Base-by-base conservation (phyloP, 1,140 invertebrate species). In the Ceratina australensis region DNA sequence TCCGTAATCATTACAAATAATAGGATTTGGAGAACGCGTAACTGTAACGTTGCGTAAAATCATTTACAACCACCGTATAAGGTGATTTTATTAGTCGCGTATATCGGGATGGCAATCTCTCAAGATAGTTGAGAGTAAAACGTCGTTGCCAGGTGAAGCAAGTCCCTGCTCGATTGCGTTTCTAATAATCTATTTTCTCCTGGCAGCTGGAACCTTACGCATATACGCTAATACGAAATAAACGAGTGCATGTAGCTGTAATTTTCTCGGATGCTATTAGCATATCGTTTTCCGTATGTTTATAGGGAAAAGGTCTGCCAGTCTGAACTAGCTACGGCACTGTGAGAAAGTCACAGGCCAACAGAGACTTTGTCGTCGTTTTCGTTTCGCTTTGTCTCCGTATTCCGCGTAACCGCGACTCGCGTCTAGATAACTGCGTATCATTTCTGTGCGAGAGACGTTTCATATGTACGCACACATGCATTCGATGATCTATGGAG, bases 381-480 rank as follows among this genome's bases (percentile, higher is more conserved):
- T 83, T 83, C 80, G 57, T 75, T 69, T 82, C 81, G 63, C 81
- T 82, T 83, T 82, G 79, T 82, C 74, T 56, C 49, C 67, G 26
- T 67, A 49, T 72, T 78, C 64, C 42, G 22, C 42, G 33, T 50
- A 61, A 61, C 57, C 69, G 18, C 16, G 33, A 12, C 65, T 24
- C 42, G 13, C 42, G 10, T 72, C 47, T 26, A 24, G n/a, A 64
- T 54, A 73, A 73, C 18, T 26, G 47, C n/a, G 52, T 8, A 52
- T 24, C 65, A 61, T 71, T 72, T 64, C 67, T 42, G 50, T 47
- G 26, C 20, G 49, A 71, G n/a, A 22, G 66, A 61, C 15, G 20
- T 22, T 26, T 56, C 20, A 16, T 22, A 54, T 33, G 7, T 33
- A 33, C 33, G 33, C 33, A 42, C 8, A 7, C 33, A 10, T 42